Conservation (phyloP, 1,140 invertebrate genomes). For the Brachionus asplanchnoidis region DNA sequence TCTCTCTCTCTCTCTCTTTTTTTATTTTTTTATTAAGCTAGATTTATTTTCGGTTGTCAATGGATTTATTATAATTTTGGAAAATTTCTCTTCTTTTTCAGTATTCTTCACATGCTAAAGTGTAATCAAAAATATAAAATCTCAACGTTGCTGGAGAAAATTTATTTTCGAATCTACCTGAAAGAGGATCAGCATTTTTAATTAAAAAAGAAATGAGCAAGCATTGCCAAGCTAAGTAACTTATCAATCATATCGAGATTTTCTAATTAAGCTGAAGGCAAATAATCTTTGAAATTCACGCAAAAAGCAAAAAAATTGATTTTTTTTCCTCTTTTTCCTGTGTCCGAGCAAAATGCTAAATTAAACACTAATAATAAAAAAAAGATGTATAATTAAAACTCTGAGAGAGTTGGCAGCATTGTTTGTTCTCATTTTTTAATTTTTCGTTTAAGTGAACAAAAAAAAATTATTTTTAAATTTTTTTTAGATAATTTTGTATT, state of each 20-base stretch:
- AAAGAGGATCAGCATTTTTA: conserved; percentile 19
- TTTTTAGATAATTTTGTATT: too few relatives aligned
- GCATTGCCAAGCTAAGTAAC: background rate
- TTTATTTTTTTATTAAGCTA: background rate
- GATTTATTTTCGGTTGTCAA: conserved; percentile 36
- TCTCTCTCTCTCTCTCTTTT: background rate
- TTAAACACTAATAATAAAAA: conserved; percentile 3
- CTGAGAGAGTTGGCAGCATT: background rate
- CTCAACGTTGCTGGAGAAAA: background rate
- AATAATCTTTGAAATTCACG: conserved; percentile 22
- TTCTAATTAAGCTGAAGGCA: conserved; percentile 18
- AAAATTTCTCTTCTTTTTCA: background rate
- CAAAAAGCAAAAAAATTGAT: background rate
- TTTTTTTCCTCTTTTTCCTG: background rate
- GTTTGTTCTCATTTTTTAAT: background rate
- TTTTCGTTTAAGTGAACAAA: background rate
- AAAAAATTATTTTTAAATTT: too few relatives aligned
- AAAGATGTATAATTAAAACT: background rate
- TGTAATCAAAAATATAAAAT: conserved; percentile 32
- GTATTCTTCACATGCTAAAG: conserved; percentile 38
- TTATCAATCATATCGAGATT: conserved; percentile 19
- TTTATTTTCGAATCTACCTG: conserved; percentile 13
- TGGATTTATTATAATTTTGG: conserved; percentile 35
- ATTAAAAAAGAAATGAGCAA: background rate
- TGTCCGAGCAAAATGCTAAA: conserved; percentile 8